Evolutionary conservation across 2,888 invertebrate genomes (phyloP).

Genomic region (Parnassius orleans): DNA sequence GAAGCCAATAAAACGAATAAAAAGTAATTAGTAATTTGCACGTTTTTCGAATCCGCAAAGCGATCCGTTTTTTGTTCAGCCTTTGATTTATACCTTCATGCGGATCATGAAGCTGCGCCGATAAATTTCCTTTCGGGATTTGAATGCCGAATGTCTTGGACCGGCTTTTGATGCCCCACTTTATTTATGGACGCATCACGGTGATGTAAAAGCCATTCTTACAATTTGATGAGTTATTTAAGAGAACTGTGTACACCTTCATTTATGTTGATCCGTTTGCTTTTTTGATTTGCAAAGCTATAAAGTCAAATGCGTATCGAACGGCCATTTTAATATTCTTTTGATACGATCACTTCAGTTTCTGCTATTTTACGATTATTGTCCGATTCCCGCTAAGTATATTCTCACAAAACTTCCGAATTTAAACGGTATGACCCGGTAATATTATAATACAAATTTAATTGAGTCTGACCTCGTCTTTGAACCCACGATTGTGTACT

Average conservation of each 20-base stretch:
- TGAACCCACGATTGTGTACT: constrained; percentile 36
- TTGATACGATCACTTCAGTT: constrained; percentile 10
- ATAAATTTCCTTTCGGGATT: constrained; percentile 43
- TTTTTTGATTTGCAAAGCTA: constrained; percentile 23
- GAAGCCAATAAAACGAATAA: constrained; percentile 46
- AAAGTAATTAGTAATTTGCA: constrained; percentile 56
- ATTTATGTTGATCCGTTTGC: constrained; percentile 12
- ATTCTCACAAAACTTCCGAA: constrained; percentile 19
- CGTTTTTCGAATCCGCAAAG: constrained; percentile 34
- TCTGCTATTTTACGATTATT: constrained; percentile 20
- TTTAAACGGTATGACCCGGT: constrained; percentile 35
- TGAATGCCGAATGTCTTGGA: constrained; percentile 34
- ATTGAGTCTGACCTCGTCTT: constrained; percentile 37
- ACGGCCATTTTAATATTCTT: constrained; percentile 10
- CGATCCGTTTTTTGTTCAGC: constrained; percentile 39
- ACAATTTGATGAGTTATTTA: constrained; percentile 50
- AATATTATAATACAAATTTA: constrained; percentile 34
- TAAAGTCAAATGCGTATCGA: constrained; percentile 29
- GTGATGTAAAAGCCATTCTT: constrained; percentile 43
- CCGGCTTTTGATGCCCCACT: constrained; percentile 44
- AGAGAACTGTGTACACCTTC: constrained; percentile 43
- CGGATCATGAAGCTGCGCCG: constrained; percentile 45
- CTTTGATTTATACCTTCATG: constrained; percentile 48
- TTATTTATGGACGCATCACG: constrained; percentile 52
- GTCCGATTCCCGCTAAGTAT: constrained; percentile 14